These are phyloP conservation scores for Polyodon spathula DNA, from an alignment of 2,113 vertebrate species.

Conservation along the genomic window DNA sequence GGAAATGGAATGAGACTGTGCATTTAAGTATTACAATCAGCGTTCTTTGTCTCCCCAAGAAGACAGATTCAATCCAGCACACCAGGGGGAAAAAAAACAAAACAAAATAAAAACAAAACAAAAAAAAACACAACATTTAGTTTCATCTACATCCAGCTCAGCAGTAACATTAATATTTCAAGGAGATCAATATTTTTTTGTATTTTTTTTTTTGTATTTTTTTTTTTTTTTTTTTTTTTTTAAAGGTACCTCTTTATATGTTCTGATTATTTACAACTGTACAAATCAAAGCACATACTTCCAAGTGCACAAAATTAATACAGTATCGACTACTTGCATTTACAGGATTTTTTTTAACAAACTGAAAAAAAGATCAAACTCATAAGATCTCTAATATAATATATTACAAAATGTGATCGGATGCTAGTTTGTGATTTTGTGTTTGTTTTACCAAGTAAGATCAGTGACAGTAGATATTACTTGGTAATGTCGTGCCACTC, in stretches of 20 bases:
- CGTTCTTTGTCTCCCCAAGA: conserved; percentile 56
- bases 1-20: conserved; percentile 37
- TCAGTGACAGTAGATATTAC: conserved; percentile 58
- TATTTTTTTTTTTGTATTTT: no score
- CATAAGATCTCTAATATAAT: conserved; percentile 66
- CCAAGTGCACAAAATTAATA: conserved; percentile 96
- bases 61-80: conserved; percentile 68
- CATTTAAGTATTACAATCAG: conserved; percentile 37
- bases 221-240: no score
- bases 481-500: conserved; percentile 61
- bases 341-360: conserved; percentile 74
- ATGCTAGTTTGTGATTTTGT: conserved; percentile 53
- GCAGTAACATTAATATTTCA: conserved; percentile 93
- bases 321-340: conserved; percentile 95
- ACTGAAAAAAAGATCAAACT: conserved; percentile 66
- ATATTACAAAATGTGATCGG: conserved; percentile 59
- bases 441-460: conserved; percentile 53
- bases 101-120: no score
- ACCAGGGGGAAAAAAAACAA: conserved; percentile 53
- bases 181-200: conserved; percentile 88
- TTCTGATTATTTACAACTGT: conserved; percentile 98
- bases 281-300: conserved; percentile 95
- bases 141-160: conserved; percentile 91
- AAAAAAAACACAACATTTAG: no score
- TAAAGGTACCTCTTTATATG: conserved; percentile 95